Percentiles rank a stretch among this genome's conserved stretches.
Conservation (phyloP, 2,888 invertebrate genomes). For the Odiellus spinosus region DNA sequence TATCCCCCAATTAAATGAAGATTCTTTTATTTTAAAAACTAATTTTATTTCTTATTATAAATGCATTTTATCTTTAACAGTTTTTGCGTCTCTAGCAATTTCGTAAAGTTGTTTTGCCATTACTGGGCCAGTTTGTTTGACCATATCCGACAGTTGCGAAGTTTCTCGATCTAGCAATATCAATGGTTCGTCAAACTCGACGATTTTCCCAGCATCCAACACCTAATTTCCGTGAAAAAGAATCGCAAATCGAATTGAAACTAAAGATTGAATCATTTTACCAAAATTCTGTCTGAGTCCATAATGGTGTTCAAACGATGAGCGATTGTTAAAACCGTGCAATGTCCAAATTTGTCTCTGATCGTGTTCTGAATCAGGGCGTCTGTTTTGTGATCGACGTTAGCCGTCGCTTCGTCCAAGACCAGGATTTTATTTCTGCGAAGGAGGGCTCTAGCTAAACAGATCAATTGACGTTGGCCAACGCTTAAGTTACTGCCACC, state of each 20-base stretch:
- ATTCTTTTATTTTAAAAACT: too few relatives aligned
- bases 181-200: constrained; percentile 61
- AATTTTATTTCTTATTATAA: too few relatives aligned
- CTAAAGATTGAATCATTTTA: too few relatives aligned
- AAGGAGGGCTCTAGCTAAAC: constrained; percentile 72
- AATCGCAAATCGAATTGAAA: too few relatives aligned
- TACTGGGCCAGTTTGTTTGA: constrained; percentile 30
- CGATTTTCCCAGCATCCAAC: constrained; percentile 60
- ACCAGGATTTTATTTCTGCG: constrained; percentile 67
- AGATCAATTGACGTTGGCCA: constrained; percentile 76
- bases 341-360: constrained; percentile 55
- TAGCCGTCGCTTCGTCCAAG: constrained; percentile 87
- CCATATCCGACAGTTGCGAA: constrained; percentile 30
- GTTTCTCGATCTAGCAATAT: constrained; percentile 32
- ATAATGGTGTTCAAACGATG: constrained; percentile 70
- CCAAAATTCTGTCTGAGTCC: constrained; percentile 75
- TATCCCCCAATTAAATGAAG: too few relatives aligned
- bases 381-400: constrained; percentile 53
- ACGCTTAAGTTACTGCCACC: constrained; percentile 73
- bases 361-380: constrained; percentile 67
- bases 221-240: too few relatives aligned
- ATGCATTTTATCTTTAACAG: too few relatives aligned
- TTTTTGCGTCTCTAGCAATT: too few relatives aligned
- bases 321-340: constrained; percentile 29
- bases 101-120: constrained; percentile 28